phyloP scores from a whole-genome alignment of 2,888 invertebrate species.

The Aphidoletes aphidimyza region DNA sequence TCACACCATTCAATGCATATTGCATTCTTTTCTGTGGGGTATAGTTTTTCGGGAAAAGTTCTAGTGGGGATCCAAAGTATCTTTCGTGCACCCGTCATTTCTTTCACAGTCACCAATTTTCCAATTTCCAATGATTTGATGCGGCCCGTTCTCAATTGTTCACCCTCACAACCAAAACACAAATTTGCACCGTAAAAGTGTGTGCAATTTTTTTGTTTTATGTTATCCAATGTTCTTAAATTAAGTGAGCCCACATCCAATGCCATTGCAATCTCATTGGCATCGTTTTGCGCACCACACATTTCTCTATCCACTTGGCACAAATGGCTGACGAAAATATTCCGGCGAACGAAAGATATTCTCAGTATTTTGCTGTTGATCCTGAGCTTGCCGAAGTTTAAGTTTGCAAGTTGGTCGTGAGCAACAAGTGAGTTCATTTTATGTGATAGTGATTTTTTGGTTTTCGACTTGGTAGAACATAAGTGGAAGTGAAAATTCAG shows the following conservation, averaged over 20 bases:
- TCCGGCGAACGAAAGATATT: constrained; percentile 50
- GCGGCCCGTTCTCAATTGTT: too few species aligned
- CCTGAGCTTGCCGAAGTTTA: constrained; percentile 55
- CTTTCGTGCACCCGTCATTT: background rate
- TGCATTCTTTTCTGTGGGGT: constrained; percentile 53
- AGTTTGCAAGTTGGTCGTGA: constrained; percentile 59
- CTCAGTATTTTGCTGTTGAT: constrained; percentile 47
- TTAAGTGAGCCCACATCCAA: background rate
- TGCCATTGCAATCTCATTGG: too few species aligned
- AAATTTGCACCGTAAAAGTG: too few species aligned
- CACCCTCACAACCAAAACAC: too few species aligned
- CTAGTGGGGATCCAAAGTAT: constrained; percentile 49
- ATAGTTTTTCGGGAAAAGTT: constrained; percentile 55
- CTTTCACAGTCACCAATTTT: background rate
- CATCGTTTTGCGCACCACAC: background rate
- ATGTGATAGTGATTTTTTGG: constrained; percentile 54
- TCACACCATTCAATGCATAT: constrained; percentile 54
- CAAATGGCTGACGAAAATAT: background rate
- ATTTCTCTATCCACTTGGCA: background rate
- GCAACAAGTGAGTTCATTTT: constrained; percentile 66
- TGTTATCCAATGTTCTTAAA: background rate
- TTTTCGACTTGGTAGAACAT: constrained; percentile 53
- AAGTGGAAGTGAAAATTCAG: constrained; percentile 49
- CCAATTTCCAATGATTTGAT: background rate
- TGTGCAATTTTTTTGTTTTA: background rate